A percentile compares a stretch with the other conserved stretches of the same genome.
Evolutionary conservation across 2,113 vertebrate species (phyloP).

Genomic region (Ariopsis seemanni): DNA sequence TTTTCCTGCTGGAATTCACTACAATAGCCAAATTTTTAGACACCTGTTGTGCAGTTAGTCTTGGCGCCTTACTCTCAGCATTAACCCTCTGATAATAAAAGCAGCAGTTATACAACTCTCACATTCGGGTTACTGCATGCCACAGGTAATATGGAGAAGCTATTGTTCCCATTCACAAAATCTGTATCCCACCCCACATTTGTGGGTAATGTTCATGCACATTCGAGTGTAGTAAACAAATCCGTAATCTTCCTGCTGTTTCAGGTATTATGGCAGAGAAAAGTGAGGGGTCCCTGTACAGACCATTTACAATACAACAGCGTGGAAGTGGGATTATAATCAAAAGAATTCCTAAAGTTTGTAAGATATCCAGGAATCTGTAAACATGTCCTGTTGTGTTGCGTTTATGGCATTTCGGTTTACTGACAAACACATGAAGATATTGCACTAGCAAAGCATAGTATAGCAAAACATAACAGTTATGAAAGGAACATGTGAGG

Average conservation of each 20-base stretch:
- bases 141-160: slow-evolving; percentile 20
- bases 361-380: not conserved
- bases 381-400: not conserved
- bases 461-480: too few species aligned
- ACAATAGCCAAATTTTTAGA: slow-evolving; percentile 52
- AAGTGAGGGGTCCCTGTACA: not conserved
- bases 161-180: slow-evolving; percentile 25
- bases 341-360: not conserved
- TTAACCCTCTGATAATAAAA: slow-evolving; percentile 57
- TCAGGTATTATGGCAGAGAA: slow-evolving; percentile 46
- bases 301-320: not conserved
- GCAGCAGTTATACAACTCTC: slow-evolving; percentile 49
- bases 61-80: slow-evolving; percentile 33
- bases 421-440: not conserved
- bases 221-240: not conserved
- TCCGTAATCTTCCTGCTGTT: slow-evolving; percentile 27
- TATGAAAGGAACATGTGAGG: not conserved
- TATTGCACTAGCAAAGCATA: not conserved
- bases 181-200: not conserved
- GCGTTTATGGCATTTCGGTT: not conserved
- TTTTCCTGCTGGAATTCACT: slow-evolving; percentile 44
- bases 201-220: slow-evolving; percentile 36
- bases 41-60: slow-evolving; percentile 52
- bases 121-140: slow-evolving; percentile 35
- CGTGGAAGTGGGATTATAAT: not conserved